phyloP scores from a whole-genome alignment of 1,140 invertebrate genomes.

The Drosophila neocordata region DNA sequence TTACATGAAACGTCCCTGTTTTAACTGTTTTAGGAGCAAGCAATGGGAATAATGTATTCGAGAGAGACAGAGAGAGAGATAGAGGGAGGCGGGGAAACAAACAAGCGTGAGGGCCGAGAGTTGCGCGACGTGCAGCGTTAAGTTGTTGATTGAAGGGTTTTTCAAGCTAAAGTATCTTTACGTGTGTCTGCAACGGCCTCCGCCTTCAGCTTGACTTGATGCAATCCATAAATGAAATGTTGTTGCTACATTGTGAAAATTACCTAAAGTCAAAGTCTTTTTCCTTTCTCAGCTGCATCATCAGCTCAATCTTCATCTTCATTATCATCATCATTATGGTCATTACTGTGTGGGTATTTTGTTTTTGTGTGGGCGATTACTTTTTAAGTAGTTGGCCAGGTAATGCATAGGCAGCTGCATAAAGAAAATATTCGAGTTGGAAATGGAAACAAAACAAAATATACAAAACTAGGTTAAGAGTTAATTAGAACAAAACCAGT shows the following conservation, averaged over 20 bases:
- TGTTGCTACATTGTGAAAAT: conserved; percentile 29
- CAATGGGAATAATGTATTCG: no score
- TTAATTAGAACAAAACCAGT: conserved; percentile 56
- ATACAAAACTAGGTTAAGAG: conserved; percentile 45
- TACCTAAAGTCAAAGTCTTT: conserved; percentile 7
- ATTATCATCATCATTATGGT: conserved; percentile 3
- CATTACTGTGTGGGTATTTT: conserved; percentile 5
- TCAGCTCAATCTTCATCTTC: conserved; percentile 1
- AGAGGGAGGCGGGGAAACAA: neutral
- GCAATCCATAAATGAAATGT: conserved; percentile 47
- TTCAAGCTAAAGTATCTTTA: conserved; percentile 60
- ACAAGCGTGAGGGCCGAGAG: conserved; percentile 29
- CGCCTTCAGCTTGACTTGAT: conserved; percentile 11
- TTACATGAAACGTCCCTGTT: no score
- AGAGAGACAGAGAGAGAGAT: no score
- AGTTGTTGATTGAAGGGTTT: conserved; percentile 75
- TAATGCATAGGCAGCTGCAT: neutral
- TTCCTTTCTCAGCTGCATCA: conserved; percentile 4
- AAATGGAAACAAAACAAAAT: conserved; percentile 5
- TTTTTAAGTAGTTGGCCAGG: conserved; percentile 12
- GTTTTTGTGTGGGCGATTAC: conserved; percentile 26
- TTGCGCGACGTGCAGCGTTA: conserved; percentile 50
- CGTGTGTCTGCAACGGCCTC: conserved; percentile 27
- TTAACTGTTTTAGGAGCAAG: no score
- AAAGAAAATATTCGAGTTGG: neutral